Conservation (phyloP, 2,888 invertebrate genomes). For the Aelia acuminata region DNA sequence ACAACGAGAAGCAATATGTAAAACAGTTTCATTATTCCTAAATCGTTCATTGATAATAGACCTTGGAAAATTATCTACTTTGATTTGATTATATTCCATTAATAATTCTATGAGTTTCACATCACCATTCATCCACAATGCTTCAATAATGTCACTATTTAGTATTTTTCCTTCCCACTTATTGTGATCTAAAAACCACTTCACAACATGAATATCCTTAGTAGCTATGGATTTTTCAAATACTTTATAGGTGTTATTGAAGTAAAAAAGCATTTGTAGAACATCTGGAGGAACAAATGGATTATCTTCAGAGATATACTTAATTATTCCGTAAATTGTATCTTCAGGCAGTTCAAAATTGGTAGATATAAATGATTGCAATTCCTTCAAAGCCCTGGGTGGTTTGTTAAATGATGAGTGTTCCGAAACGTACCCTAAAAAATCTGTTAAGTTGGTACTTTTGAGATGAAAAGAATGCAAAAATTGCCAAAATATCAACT, state of each 20-base stretch:
- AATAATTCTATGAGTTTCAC: conserved; percentile 29
- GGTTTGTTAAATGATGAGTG: neutral
- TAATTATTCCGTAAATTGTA: neutral
- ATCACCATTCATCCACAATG: neutral
- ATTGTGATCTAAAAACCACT: neutral
- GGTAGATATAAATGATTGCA: neutral
- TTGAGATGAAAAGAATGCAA: conserved; percentile 23
- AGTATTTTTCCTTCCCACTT: neutral
- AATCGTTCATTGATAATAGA: neutral
- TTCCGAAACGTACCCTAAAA: neutral
- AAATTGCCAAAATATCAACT: conserved; percentile 31
- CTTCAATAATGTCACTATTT: neutral
- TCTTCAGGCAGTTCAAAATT: conserved; percentile 30
- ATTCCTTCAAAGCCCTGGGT: neutral
- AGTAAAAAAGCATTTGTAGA: neutral
- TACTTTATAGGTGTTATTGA: conserved; percentile 5
- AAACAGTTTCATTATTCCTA: conserved; percentile 36
- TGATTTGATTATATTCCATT: conserved; percentile 15
- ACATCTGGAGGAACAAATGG: neutral
- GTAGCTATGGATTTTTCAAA: neutral
- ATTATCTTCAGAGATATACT: neutral
- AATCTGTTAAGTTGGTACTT: neutral
- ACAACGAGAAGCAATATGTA: conserved; percentile 32
- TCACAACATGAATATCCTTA: neutral
- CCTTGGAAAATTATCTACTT: neutral